phyloP scores from a whole-genome alignment of 2,113 vertebrate species.

The Loxodonta africana region DNA sequence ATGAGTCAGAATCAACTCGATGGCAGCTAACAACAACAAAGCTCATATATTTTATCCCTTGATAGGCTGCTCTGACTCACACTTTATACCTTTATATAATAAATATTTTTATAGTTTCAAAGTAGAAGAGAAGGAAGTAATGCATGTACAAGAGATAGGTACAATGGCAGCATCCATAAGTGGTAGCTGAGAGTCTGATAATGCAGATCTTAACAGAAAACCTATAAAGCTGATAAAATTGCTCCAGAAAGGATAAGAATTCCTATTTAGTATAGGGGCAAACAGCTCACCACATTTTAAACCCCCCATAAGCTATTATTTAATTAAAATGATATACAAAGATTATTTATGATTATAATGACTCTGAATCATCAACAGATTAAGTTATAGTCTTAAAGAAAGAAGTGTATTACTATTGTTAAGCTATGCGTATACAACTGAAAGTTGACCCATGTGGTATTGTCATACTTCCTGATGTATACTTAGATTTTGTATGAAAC shows the following conservation, averaged over 20 bases:
- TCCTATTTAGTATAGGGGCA: not conserved
- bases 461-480: not conserved
- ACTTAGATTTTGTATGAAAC: slow-evolving; percentile 19
- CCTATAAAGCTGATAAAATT: slow-evolving; percentile 15
- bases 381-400: slow-evolving; percentile 20
- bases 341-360: not conserved
- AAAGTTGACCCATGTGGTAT: not conserved
- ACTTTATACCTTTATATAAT: slow-evolving; percentile 8
- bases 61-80: not conserved
- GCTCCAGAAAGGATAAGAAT: slow-evolving; percentile 11
- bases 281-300: not conserved
- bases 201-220: not conserved
- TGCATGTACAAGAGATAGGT: not conserved
- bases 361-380: not conserved
- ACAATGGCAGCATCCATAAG: not conserved
- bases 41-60: not conserved
- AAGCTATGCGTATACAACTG: not conserved
- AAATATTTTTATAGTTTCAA: slow-evolving; percentile 39
- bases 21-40: not conserved
- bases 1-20: not conserved
- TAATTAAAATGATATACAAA: slow-evolving; percentile 27
- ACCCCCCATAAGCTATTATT: not conserved
- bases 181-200: not conserved
- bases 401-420: slow-evolving; percentile 10
- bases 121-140: slow-evolving; percentile 26